Base-by-base conservation (phyloP, 2,888 invertebrate species). In the Halictus quadricinctus region DNA sequence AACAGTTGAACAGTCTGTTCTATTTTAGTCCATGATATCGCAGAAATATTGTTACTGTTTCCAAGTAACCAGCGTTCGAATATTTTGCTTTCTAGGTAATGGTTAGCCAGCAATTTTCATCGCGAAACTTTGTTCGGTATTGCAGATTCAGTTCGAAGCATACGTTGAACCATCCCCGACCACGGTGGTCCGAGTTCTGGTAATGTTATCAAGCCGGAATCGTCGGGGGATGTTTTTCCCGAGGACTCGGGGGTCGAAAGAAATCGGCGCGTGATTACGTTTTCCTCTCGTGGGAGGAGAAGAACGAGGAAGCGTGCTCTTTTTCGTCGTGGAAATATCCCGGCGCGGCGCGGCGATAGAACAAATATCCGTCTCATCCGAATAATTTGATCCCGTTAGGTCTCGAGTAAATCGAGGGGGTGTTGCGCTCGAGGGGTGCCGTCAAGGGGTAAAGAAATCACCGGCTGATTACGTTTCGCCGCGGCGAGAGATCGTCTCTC, bases 401-500 rank as follows among this genome's bases (percentile, higher is more conserved):
- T 48, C 70, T 80, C 50, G 36, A 70, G 72, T 81, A 72, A 81
- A 80, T 82, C 70, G 74, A 50, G 48, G 41, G 81, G 82, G 74
- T 72, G 74, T 82, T 75, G 25, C 43, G 15, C 46, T 12, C 46
- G 36, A 69, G 48, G 74, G 69, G 58, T 21, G 74, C 36, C 48
- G 60, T 80, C 81, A 5, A 43, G 75, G 81, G 82, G 75, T 81
- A 81, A 81, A 81, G 81, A 72, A 81, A 83, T 81, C 72, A 75
- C 60, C 73, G 74, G 41, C 75, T 81, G 82, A 83, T 81, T 81
- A 76, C 75, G 60, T 81, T 81, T n/a, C 25, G 21, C n/a, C 70
- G 21, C 29, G 46, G 25, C 60, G 18, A 60, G n/a, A 29, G n/a
- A 58, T n/a, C 58, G 58, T n/a, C n/a, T 41, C 74, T n/a, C 41